Evolutionary conservation across 2,888 invertebrate species (phyloP), one percentile per base, ranked within the genome.

Genomic region (Diaperis boleti): DNA sequence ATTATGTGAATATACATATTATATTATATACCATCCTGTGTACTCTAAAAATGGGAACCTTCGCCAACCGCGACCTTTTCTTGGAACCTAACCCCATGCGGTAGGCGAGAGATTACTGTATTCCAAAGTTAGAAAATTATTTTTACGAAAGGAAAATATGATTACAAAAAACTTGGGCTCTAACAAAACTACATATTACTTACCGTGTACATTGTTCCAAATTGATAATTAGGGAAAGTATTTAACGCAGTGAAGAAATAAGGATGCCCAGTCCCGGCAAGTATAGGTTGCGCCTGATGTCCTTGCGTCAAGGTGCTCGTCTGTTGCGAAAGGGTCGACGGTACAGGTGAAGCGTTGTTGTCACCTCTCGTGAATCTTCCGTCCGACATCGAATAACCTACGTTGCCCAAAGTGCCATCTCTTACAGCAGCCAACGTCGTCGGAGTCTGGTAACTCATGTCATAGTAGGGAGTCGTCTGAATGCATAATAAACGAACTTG

Each of bases 321-420:
- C 83, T 89, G 89, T 78, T 89, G 90, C 49, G 89, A 88, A 79
- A 90, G 85, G 71, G 90, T 90, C 70, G 91, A 89, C 59, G 91
- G 90, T 71, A 92, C 91, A 42, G 92, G 92, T 69, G 92, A 91
- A 73, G 92, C 89, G 79, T 91, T 92, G 83, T 90, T 91, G 81
- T 92, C 92, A 71, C 90, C 87, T 76, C 89, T 62, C 65, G 89
- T 83, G 79, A 88, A 90, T 75, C 90, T 83, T 64, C 86, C 89
- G 80, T 90, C 90, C 74, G 87, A 87, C 83, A 89, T 87, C 72
- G 89, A 88, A 82, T 89, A 90, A 59, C 88, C 88, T 69, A 89
- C 89, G 70, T 86, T 87, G 54, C 87, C 87, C 68, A 89, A 82
- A 68, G 88, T 87, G 67, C 85, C 86, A 75, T 89, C 89, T 67